A percentile compares a stretch with the other conserved stretches of the same genome.
Conservation (phyloP, 2,888 invertebrate genomes). For the Mesorhabditis spiculigera region DNA sequence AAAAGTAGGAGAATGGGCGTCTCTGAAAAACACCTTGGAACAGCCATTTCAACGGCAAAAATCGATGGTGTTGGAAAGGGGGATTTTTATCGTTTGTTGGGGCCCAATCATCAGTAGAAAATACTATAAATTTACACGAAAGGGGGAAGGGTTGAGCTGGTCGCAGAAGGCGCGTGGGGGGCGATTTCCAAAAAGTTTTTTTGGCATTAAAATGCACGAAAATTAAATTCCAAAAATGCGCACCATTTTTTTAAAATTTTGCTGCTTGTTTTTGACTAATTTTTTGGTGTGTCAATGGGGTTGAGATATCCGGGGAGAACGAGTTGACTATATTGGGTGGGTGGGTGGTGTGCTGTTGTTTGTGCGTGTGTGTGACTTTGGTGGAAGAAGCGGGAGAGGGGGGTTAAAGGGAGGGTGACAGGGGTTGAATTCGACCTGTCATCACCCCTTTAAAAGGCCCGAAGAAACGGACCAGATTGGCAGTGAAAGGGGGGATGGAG, state of each 20-base stretch:
- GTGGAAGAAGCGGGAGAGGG: slow-evolving; percentile 11
- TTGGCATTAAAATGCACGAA: neutral
- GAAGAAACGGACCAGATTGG: slow-evolving; percentile 9
- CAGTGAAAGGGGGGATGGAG: slow-evolving; percentile 17
- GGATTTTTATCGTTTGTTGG: neutral
- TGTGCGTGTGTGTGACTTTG: slow-evolving; percentile 7
- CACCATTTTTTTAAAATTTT: slow-evolving; percentile 5
- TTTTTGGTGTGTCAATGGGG: neutral
- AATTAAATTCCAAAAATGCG: neutral
- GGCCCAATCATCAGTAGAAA: neutral
- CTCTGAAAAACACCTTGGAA: neutral
- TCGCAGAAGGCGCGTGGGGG: neutral
- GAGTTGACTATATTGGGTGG: too few species aligned
- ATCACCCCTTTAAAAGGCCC: too few species aligned
- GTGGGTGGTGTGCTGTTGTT: too few species aligned
- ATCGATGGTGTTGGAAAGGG: neutral
- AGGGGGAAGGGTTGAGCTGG: neutral
- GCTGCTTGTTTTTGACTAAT: neutral
- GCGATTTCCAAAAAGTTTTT: neutral
- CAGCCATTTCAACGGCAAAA: neutral
- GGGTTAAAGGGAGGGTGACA: slow-evolving; percentile 9
- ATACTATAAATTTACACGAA: neutral
- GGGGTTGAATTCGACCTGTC: neutral
- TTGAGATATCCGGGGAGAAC: too few species aligned
- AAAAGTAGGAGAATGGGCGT: neutral